A percentile compares a stretch with the other conserved stretches of the same genome.
Conservation (phyloP, 1,140 invertebrate genomes). For the Holcopasites calliopsidis region DNA sequence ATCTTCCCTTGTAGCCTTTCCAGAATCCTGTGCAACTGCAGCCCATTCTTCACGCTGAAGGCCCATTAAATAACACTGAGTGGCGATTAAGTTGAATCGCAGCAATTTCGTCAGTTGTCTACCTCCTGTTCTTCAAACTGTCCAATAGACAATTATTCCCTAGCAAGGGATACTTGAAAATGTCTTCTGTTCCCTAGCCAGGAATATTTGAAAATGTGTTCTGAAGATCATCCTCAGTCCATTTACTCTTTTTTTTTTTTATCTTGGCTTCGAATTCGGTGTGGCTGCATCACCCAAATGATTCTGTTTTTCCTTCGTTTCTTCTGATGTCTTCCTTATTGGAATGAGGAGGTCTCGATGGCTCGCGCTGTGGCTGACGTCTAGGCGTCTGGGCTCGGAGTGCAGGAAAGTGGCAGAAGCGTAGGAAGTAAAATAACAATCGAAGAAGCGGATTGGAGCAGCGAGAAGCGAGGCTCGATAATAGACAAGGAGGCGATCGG, state of each 20-base stretch:
- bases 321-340: conserved; percentile 14
- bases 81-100: no score
- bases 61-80: not conserved
- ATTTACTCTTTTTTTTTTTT: not conserved
- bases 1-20: not conserved
- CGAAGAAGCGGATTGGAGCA: conserved; percentile 29
- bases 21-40: not conserved
- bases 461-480: conserved; percentile 33
- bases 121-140: no score
- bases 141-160: not conserved
- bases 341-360: conserved; percentile 26
- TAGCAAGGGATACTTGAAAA: not conserved
- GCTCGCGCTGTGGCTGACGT: conserved; percentile 56
- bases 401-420: conserved; percentile 44
- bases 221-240: not conserved
- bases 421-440: conserved; percentile 13
- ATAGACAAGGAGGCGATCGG: conserved; percentile 37
- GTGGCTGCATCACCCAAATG: no score
- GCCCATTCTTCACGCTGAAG: no score
- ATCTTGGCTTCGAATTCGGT: no score
- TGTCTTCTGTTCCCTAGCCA: not conserved
- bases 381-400: conserved; percentile 50
- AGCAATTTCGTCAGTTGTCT: not conserved
- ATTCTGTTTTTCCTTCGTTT: not conserved
- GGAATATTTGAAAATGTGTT: not conserved